phyloP scores from a whole-genome alignment of 2,888 invertebrate genomes.

The Drosophila longiperda region DNA sequence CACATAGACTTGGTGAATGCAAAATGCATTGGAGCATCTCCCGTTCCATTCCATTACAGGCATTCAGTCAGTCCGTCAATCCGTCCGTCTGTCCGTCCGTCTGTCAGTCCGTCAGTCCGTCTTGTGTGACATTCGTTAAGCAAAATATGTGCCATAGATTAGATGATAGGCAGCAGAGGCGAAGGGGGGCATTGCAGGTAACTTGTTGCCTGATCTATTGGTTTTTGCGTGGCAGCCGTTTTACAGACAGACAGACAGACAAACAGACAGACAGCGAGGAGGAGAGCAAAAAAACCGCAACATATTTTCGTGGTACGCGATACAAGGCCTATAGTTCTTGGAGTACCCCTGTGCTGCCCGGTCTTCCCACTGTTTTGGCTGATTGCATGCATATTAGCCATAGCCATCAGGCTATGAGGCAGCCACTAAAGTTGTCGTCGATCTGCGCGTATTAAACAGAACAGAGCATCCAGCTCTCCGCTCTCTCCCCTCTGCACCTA shows the following conservation, averaged over 20 bases:
- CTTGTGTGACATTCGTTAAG: constrained; percentile 74
- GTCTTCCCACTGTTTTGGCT: constrained; percentile 55
- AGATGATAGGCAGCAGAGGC: background rate
- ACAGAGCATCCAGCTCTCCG: constrained; percentile 1
- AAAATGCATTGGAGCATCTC: constrained; percentile 57
- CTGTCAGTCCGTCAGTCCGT: constrained; percentile 9
- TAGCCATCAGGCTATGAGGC: constrained; percentile 58
- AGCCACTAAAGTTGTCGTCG: constrained; percentile 53
- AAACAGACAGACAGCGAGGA: background rate
- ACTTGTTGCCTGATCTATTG: constrained; percentile 74
- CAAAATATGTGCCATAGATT: constrained; percentile 73
- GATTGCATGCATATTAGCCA: constrained; percentile 81
- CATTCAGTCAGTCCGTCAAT: constrained; percentile 27
- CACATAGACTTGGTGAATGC: constrained; percentile 58
- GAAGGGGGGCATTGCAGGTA: constrained; percentile 2
- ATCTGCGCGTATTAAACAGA: constrained; percentile 65
- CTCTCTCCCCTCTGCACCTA: background rate
- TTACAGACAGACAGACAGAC: constrained; percentile 43
- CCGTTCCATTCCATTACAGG: constrained; percentile 43
- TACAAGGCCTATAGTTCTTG: constrained; percentile 27
- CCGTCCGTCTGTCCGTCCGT: constrained; percentile 2
- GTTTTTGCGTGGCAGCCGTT: constrained; percentile 75
- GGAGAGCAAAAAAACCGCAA: constrained; percentile 43
- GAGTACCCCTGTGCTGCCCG: background rate
- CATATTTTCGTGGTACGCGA: constrained; percentile 69